These are phyloP conservation scores for Uria aalge DNA, from an alignment of 2,113 vertebrate species.

Conservation along the genomic window DNA sequence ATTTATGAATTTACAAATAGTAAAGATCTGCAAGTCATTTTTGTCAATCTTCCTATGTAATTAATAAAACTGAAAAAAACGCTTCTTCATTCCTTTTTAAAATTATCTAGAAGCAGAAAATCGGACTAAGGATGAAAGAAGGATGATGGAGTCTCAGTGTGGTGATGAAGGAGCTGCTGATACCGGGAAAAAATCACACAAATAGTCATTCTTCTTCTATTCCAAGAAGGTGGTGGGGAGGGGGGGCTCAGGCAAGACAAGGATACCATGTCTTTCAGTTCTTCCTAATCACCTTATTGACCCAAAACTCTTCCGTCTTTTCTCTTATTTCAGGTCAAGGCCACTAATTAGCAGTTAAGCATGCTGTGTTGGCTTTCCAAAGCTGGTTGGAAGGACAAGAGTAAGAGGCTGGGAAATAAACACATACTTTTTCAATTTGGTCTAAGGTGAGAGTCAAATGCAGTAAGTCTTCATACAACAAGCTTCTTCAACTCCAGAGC, in stretches of 20 bases:
- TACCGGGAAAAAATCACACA: not conserved
- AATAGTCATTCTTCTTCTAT: not conserved
- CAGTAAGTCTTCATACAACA: not conserved
- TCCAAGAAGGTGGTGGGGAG: not conserved
- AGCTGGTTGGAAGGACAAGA: not conserved
- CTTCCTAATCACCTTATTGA: not conserved
- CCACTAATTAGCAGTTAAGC: not conserved
- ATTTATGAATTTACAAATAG: not conserved
- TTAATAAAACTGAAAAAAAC: not conserved
- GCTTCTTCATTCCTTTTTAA: not conserved
- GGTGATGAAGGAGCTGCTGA: not conserved
- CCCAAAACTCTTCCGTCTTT: not conserved
- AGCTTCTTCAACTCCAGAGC: not conserved
- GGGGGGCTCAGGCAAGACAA: not conserved
- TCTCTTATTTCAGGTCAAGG: not conserved
- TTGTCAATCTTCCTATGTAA: not conserved
- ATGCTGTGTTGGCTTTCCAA: not conserved
- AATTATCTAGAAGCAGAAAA: not conserved
- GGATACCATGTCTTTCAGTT: not conserved
- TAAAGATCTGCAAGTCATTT: not conserved
- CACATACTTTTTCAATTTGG: not conserved
- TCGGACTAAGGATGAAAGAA: not conserved
- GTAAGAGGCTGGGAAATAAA: not conserved
- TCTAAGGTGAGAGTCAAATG: not conserved
- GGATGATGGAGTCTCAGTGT: not conserved